A percentile compares a stretch with the other conserved stretches of the same genome.
These are phyloP conservation scores for Chromobotia macracanthus DNA, from an alignment of 2,797 vertebrate genomes.

Conservation along the genomic window DNA sequence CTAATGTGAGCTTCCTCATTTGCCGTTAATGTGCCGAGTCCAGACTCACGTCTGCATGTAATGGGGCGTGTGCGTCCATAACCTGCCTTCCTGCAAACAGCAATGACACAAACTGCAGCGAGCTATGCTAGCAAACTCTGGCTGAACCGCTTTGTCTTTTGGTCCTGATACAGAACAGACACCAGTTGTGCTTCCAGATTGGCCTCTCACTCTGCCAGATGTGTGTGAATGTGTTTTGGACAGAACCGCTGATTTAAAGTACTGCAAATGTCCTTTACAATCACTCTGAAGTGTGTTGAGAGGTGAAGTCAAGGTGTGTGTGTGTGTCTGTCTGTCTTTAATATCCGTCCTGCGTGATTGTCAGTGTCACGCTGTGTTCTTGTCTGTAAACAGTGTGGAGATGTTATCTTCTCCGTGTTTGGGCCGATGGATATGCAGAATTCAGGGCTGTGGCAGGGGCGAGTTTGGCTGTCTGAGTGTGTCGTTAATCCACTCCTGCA, in stretches of 20 bases:
- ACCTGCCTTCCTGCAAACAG: constrained; percentile 33
- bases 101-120: constrained; percentile 35
- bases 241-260: constrained; percentile 48
- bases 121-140: constrained; percentile 48
- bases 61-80: constrained; percentile 40
- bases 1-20: constrained; percentile 52
- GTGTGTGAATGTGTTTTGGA: constrained; percentile 39
- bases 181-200: constrained; percentile 55
- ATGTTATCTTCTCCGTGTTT: constrained; percentile 51
- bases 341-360: constrained; percentile 55
- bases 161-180: constrained; percentile 51
- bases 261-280: constrained; percentile 51
- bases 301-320: constrained; percentile 49
- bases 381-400: constrained; percentile 47
- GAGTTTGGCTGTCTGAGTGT: constrained; percentile 32
- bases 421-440: constrained; percentile 40
- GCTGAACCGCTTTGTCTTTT: constrained; percentile 60
- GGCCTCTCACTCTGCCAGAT: constrained; percentile 54
- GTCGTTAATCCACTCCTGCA: constrained; percentile 46
- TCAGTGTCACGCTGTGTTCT: constrained; percentile 36
- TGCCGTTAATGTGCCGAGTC: constrained; percentile 44
- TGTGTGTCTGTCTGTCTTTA: constrained; percentile 50
- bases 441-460: constrained; percentile 43
- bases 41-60: constrained; percentile 33
- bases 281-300: constrained; percentile 34